These are phyloP conservation scores for Macropis europaea DNA, from an alignment of 2,888 invertebrate species.

Conservation along the genomic window DNA sequence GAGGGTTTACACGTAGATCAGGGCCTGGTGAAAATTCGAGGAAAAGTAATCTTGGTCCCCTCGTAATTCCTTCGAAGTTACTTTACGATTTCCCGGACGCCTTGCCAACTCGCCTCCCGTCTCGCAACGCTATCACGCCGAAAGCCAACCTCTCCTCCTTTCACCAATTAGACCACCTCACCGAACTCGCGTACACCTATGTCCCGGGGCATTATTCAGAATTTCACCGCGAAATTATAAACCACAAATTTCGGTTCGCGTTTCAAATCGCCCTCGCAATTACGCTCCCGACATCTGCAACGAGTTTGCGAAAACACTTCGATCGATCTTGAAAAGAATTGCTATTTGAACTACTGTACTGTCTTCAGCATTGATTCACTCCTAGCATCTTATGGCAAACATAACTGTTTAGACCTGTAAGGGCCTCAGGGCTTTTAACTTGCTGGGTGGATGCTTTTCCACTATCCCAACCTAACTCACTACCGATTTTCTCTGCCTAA, in stretches of 20 bases:
- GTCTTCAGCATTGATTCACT: too few species aligned
- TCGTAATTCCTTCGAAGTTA: constrained; percentile 60
- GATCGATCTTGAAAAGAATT: too few species aligned
- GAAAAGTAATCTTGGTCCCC: constrained; percentile 48
- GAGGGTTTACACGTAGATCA: constrained; percentile 11
- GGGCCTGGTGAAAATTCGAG: constrained; percentile 33
- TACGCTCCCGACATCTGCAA: too few species aligned
- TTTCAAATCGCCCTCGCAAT: constrained; percentile 29
- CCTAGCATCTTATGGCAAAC: too few species aligned
- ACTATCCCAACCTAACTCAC: too few species aligned
- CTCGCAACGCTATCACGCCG: constrained; percentile 59
- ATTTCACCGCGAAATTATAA: constrained; percentile 31
- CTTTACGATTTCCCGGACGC: constrained; percentile 54
- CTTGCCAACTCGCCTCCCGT: constrained; percentile 56
- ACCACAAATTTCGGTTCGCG: constrained; percentile 26
- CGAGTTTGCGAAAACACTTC: too few species aligned
- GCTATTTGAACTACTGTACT: too few species aligned
- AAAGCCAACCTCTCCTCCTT: constrained; percentile 4
- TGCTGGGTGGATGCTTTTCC: too few species aligned
- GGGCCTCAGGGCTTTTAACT: too few species aligned
- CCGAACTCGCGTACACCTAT: constrained; percentile 27
- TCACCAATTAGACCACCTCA: constrained; percentile 41
- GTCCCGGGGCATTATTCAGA: constrained; percentile 35
- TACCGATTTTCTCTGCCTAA: too few species aligned
- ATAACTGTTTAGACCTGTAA: too few species aligned